Conservation (phyloP, 2,888 invertebrate genomes). For the Temnothorax ravouxi region DNA sequence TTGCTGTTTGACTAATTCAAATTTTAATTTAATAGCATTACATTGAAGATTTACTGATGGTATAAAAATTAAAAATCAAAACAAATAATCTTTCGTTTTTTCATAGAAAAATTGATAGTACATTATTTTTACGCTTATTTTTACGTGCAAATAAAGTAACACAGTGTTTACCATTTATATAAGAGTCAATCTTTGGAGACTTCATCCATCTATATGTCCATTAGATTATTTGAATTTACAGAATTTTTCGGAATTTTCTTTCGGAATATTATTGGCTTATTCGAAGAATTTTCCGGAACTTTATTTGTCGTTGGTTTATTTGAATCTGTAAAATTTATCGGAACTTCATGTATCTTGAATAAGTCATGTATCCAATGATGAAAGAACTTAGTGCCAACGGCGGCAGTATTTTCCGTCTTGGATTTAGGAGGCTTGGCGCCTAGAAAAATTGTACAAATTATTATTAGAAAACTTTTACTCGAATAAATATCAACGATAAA, state of each 20-base stretch:
- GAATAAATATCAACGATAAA: neutral
- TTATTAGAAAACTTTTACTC: neutral
- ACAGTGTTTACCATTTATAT: neutral
- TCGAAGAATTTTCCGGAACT: neutral
- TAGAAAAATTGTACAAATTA: neutral
- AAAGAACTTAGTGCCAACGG: neutral
- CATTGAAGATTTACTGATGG: neutral
- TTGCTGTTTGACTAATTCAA: neutral
- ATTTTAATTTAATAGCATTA: no score
- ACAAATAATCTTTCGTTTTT: no score
- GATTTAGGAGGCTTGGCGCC: neutral
- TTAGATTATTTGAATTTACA: neutral
- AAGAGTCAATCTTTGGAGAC: neutral
- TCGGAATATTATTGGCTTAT: neutral
- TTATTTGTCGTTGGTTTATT: neutral
- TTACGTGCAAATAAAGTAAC: neutral
- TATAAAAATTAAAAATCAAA: neutral
- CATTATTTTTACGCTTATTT: neutral
- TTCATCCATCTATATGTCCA: neutral
- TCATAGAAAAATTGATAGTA: no score
- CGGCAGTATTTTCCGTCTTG: neutral
- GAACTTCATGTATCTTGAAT: neutral
- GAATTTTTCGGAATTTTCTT: neutral
- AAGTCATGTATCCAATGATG: neutral
- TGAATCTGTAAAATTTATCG: neutral